Conservation (phyloP, 2,888 invertebrate species). For the Hesperia comma region DNA sequence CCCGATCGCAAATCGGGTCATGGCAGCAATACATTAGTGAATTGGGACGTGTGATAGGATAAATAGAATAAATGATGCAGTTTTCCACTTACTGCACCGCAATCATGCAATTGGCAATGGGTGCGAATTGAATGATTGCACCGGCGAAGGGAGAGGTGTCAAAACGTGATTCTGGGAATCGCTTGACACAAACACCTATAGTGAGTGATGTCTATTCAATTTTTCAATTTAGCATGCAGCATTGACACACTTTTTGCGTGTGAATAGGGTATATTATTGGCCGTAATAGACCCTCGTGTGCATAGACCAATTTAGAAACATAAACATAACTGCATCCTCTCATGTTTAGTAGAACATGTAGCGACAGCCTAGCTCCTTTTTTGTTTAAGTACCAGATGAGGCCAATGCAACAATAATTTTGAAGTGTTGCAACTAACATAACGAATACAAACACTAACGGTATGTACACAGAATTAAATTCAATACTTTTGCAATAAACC, state of each 20-base stretch:
- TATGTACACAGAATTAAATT: no score
- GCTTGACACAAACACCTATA: neutral
- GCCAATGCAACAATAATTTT: no score
- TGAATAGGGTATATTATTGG: neutral
- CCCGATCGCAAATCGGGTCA: neutral
- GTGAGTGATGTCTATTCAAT: constrained; percentile 11
- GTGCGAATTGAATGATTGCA: constrained; percentile 32
- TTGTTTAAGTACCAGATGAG: no score
- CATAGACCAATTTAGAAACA: no score
- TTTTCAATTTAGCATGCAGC: constrained; percentile 17
- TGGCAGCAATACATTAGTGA: neutral
- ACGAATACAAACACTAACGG: no score
- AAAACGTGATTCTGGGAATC: constrained; percentile 11
- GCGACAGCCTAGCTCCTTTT: no score
- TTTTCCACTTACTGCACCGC: constrained; percentile 22
- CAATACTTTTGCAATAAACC: no score
- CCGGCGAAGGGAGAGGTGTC: constrained; percentile 4
- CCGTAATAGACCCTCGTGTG: neutral
- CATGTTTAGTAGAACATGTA: no score
- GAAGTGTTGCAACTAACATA: no score
- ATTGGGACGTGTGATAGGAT: constrained; percentile 9
- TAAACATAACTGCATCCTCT: no score
- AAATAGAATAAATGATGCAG: constrained; percentile 23
- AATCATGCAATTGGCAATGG: constrained; percentile 20
- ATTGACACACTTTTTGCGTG: constrained; percentile 1